Conservation (phyloP, 2,888 invertebrate genomes). For the Patella ulyssiponensis region DNA sequence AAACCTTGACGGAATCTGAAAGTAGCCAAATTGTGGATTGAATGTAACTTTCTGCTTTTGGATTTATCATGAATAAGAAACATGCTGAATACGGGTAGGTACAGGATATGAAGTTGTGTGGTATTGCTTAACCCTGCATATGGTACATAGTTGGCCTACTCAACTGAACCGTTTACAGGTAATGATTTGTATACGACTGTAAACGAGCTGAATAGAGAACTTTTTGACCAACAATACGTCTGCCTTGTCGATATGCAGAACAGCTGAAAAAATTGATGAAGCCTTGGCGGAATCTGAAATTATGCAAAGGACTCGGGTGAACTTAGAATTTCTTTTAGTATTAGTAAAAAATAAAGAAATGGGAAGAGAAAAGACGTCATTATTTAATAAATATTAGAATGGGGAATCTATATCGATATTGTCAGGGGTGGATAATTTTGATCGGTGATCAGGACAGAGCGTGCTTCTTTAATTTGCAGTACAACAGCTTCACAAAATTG, state of each 20-base stretch:
- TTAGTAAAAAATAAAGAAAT: not conserved
- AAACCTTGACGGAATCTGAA: conserved; percentile 92
- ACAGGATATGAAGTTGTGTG: too few relatives aligned
- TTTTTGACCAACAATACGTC: not conserved
- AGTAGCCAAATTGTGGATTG: conserved; percentile 36
- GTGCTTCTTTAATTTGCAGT: too few relatives aligned
- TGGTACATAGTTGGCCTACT: too few relatives aligned
- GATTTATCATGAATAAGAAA: too few relatives aligned
- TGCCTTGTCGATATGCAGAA: conserved; percentile 9
- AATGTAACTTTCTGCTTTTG: not conserved
- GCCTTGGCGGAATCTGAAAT: conserved; percentile 15
- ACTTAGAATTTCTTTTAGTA: not conserved
- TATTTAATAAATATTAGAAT: too few relatives aligned
- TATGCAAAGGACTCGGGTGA: conserved; percentile 1
- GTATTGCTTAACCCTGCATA: too few relatives aligned
- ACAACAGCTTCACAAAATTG: too few relatives aligned
- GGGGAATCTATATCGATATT: too few relatives aligned
- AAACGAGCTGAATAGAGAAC: conserved; percentile 7
- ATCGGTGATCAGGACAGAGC: too few relatives aligned
- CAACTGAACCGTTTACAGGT: not conserved
- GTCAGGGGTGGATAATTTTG: too few relatives aligned
- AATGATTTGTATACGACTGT: conserved; percentile 2
- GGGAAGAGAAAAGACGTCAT: conserved; percentile 8
- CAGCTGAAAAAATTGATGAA: not conserved
- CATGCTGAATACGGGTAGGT: too few relatives aligned